phyloP scores from a whole-genome alignment of 2,797 vertebrate genomes.

The Halcyon leucocephala region DNA sequence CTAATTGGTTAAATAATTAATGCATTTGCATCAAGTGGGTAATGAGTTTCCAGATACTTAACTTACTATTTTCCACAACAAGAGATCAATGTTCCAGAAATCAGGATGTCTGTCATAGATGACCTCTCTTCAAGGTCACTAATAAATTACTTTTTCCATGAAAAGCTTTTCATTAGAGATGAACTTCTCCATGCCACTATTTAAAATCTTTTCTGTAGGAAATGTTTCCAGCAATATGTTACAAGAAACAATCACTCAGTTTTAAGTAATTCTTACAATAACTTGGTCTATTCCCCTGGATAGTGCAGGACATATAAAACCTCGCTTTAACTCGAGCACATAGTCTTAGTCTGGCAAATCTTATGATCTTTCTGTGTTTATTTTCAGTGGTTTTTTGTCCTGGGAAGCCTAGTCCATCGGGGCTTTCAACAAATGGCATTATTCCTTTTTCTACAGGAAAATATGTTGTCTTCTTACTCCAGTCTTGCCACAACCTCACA shows the following conservation, averaged over 20 bases:
- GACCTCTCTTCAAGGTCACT: neutral
- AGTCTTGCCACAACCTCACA: neutral
- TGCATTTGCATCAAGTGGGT: neutral
- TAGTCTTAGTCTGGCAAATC: neutral
- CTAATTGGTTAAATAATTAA: neutral
- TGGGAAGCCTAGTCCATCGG: neutral
- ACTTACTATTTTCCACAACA: neutral
- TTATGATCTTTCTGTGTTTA: neutral
- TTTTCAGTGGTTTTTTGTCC: neutral
- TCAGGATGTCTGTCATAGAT: neutral
- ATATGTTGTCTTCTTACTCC: neutral
- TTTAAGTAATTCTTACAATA: neutral
- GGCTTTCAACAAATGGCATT: neutral
- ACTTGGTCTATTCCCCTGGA: neutral
- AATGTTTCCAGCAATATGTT: neutral
- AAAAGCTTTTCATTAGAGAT: neutral
- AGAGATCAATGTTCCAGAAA: neutral
- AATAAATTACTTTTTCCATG: neutral
- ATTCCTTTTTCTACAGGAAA: neutral
- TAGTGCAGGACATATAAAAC: neutral
- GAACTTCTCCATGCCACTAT: neutral
- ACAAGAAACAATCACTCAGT: neutral
- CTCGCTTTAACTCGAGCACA: fast-evolving
- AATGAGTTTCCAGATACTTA: neutral
- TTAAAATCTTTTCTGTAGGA: neutral